Conservation (phyloP, 2,888 invertebrate species). For the Vesta saturnalis region DNA sequence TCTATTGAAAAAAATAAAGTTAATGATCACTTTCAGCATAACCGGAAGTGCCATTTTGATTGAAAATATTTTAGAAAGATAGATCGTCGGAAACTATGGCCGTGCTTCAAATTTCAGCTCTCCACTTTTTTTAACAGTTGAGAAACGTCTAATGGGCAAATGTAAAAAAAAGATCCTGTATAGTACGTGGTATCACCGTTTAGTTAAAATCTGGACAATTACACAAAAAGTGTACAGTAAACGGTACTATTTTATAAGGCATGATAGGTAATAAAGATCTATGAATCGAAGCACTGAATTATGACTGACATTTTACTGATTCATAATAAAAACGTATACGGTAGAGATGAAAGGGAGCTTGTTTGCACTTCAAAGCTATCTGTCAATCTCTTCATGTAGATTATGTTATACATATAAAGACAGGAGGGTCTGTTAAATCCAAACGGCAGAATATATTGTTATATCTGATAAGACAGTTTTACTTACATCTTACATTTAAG, state of each 20-base stretch:
- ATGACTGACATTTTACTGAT: conserved; percentile 15
- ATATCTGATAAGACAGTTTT: conserved; percentile 19
- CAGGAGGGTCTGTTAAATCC: conserved; percentile 29
- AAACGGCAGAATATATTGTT: conserved; percentile 24
- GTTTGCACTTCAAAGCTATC: conserved; percentile 59
- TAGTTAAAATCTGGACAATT: no score
- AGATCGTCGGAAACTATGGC: no score
- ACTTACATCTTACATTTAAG: not conserved
- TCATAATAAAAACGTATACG: conserved; percentile 35
- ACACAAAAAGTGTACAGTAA: not conserved
- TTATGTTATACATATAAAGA: conserved; percentile 40
- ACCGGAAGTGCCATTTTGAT: no score
- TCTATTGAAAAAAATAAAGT: no score
- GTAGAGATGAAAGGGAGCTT: conserved; percentile 47
- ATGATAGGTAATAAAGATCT: not conserved
- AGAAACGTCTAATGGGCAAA: no score
- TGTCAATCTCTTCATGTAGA: conserved; percentile 53
- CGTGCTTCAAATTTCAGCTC: no score
- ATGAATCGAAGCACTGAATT: not conserved
- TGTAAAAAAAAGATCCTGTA: no score
- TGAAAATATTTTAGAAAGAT: no score
- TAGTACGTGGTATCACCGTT: no score
- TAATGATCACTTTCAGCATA: no score
- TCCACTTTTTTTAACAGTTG: no score
- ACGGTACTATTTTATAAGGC: no score